Evolutionary conservation across 2,888 invertebrate genomes (phyloP).

Genomic region (Caradrina kadenii): DNA sequence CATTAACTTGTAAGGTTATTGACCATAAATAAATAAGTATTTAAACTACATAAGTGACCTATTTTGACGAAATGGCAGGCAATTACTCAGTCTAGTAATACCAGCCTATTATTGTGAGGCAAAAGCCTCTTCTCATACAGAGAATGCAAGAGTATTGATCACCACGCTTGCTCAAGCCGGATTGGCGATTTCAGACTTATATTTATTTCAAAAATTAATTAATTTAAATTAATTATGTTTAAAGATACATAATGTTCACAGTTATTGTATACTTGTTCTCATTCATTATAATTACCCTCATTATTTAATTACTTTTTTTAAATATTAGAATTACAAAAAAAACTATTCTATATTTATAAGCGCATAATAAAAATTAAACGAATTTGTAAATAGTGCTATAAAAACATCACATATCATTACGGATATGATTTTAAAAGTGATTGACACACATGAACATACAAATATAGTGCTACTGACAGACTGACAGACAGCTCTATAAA

Average conservation of each 20-base stretch:
- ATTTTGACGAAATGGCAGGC: conserved; percentile 10
- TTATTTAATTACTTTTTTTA: neutral
- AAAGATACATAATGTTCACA: too few species aligned
- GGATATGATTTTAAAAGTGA: conserved; percentile 6
- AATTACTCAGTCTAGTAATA: neutral
- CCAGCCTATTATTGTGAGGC: too few species aligned
- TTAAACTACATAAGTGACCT: conserved; percentile 22
- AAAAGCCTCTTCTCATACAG: too few species aligned
- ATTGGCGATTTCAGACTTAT: too few species aligned
- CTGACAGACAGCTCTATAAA: conserved; percentile 12
- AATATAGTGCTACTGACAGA: conserved; percentile 5
- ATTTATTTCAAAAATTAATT: too few species aligned
- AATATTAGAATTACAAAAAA: neutral
- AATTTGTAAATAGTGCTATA: neutral
- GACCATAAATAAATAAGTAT: conserved; percentile 34
- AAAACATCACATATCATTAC: conserved; percentile 4
- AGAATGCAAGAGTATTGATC: too few species aligned
- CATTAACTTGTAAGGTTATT: conserved; percentile 28
- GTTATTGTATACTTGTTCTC: too few species aligned
- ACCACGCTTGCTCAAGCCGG: too few species aligned
- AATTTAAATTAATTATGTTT: too few species aligned
- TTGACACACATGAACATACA: conserved; percentile 16
- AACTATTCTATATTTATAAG: neutral
- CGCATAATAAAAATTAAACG: neutral
- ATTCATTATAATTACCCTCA: neutral